Conservation (phyloP, 2,113 vertebrate species). For the Ovibos moschatus region DNA sequence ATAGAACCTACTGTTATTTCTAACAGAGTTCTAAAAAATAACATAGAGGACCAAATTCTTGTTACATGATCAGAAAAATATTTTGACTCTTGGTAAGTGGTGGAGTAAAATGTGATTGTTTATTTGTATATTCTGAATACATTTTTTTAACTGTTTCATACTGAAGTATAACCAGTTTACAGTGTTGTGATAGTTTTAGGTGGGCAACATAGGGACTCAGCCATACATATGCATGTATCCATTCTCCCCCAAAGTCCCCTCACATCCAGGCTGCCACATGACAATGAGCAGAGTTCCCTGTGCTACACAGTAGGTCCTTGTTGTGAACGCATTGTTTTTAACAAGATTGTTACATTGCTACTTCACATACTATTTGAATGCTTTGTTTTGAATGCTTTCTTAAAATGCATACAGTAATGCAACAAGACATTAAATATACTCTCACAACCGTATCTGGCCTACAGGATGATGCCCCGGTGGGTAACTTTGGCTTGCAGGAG, state of each 20-base stretch:
- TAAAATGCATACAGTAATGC: background rate
- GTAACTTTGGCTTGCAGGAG: background rate
- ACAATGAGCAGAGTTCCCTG: background rate
- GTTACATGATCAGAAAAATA: background rate
- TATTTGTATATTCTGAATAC: background rate
- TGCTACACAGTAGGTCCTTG: background rate
- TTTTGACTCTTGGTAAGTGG: background rate
- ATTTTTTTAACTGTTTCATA: background rate
- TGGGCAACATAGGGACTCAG: background rate
- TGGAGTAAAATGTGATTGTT: background rate
- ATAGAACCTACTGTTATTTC: background rate
- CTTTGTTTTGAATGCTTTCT: background rate
- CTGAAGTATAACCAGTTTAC: background rate
- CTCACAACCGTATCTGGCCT: background rate
- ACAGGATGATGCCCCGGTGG: background rate
- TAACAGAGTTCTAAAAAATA: background rate
- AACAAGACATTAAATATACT: background rate
- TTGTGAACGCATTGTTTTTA: background rate
- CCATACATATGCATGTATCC: background rate
- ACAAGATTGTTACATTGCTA: background rate
- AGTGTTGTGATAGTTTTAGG: background rate
- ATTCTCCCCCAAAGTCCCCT: background rate
- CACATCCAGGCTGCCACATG: background rate
- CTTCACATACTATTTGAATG: background rate
- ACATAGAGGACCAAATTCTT: background rate